These are phyloP conservation scores for Macrosiphum euphorbiae DNA, from an alignment of 2,888 invertebrate species.

Conservation along the genomic window DNA sequence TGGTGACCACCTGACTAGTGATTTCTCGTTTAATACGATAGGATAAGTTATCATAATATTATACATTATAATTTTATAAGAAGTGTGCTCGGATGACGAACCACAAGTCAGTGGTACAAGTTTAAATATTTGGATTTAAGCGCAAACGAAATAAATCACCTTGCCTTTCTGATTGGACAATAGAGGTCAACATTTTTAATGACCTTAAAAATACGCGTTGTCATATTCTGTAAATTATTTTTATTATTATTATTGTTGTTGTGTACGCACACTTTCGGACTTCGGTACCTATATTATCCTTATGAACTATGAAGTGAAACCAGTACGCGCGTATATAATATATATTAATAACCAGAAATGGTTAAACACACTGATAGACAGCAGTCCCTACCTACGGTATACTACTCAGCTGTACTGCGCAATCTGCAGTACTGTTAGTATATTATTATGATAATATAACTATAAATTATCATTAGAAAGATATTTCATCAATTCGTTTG, in stretches of 20 bases:
- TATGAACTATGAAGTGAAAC: not conserved
- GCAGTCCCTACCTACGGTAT: not conserved
- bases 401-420: not conserved
- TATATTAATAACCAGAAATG: not conserved
- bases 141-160: slow-evolving; percentile 42
- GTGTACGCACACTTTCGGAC: not conserved
- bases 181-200: slow-evolving; percentile 28
- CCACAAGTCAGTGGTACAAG: not conserved
- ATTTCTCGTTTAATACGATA: not conserved
- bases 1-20: not conserved
- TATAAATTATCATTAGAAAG: not conserved
- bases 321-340: not conserved
- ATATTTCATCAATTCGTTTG: not conserved
- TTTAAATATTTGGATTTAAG: slow-evolving; percentile 39
- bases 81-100: not conserved
- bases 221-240: slow-evolving; percentile 35
- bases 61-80: not conserved
- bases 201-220: slow-evolving; percentile 44
- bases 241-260: no score
- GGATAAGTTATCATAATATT: not conserved
- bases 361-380: not conserved
- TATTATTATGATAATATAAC: not conserved
- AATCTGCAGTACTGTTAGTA: not conserved
- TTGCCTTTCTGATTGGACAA: slow-evolving; percentile 28
- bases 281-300: not conserved